Conservation (phyloP, 92 coral and sea anemone genomes). For the Palythoa heliodiscus region DNA sequence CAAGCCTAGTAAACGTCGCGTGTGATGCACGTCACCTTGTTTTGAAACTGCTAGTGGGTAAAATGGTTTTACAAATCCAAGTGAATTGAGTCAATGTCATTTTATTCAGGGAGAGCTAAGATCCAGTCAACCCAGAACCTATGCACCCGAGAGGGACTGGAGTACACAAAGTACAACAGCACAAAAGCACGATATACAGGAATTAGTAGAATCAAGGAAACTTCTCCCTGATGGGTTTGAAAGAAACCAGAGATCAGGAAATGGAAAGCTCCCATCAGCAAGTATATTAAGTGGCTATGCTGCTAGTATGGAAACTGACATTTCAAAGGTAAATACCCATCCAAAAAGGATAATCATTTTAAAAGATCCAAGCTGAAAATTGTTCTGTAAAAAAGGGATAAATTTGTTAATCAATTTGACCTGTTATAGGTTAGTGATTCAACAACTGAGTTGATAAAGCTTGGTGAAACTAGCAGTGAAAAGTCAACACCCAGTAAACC, state of each 20-base stretch:
- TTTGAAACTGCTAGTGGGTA: too few species aligned
- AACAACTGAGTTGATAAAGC: slow-evolving; percentile 77
- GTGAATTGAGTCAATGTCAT: not conserved
- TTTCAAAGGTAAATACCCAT: slow-evolving; percentile 27
- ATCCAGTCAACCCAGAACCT: not conserved
- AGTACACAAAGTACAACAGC: not conserved
- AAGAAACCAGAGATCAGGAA: not conserved
- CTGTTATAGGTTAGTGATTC: slow-evolving; percentile 70
- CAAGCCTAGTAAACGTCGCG: too few species aligned
- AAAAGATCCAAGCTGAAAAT: too few species aligned
- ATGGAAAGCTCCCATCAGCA: not conserved
- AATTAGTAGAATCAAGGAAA: not conserved
- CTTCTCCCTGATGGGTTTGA: not conserved
- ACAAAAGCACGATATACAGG: not conserved
- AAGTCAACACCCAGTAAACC: slow-evolving; percentile 27
- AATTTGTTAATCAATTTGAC: too few species aligned
- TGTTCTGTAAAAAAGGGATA: too few species aligned
- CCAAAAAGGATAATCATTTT: not conserved
- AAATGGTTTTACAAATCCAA: too few species aligned
- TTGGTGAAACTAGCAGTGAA: slow-evolving; percentile 66
- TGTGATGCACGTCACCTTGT: too few species aligned
- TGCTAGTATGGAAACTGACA: slow-evolving; percentile 30
- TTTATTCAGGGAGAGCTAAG: not conserved
- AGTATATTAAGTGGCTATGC: slow-evolving; percentile 30
- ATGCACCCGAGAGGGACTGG: slow-evolving; percentile 1